phyloP scores from a whole-genome alignment of 1,140 invertebrate species.

The Streblospio benedicti region DNA sequence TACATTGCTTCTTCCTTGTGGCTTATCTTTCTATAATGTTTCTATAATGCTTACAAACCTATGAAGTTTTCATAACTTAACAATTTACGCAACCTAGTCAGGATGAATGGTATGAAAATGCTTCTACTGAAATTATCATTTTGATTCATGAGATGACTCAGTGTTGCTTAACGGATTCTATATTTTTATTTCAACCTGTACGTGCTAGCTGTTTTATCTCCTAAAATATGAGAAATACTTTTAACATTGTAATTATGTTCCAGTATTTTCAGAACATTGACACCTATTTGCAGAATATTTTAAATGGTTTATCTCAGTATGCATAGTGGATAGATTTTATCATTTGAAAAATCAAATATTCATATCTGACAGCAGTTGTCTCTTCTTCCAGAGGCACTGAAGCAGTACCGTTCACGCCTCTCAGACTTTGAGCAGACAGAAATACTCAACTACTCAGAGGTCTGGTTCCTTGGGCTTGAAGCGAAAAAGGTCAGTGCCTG shows the following conservation, averaged over 20 bases:
- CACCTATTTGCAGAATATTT: neutral
- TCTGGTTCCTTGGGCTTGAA: conserved; percentile 43
- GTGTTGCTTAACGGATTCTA: too few relatives aligned
- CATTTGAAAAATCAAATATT: neutral
- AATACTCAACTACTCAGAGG: conserved; percentile 42
- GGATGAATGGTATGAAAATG: too few relatives aligned
- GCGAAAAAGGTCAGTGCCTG: conserved; percentile 46
- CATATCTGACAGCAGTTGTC: neutral
- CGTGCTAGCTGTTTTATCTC: neutral
- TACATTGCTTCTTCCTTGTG: too few relatives aligned
- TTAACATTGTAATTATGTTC: neutral
- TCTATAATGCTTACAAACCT: too few relatives aligned
- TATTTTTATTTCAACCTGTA: too few relatives aligned
- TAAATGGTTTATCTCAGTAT: neutral
- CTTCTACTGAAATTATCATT: too few relatives aligned
- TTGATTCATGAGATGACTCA: too few relatives aligned
- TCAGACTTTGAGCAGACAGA: conserved; percentile 43
- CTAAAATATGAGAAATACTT: neutral
- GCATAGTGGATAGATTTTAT: neutral
- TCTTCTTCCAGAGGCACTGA: conserved; percentile 37
- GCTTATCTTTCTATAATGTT: too few relatives aligned
- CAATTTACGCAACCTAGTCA: too few relatives aligned
- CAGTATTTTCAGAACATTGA: neutral
- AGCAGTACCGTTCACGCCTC: conserved; percentile 36
- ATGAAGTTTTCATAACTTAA: too few relatives aligned